Evolutionary conservation across 2,113 vertebrate species (phyloP).

Genomic region (Uria lomvia): DNA sequence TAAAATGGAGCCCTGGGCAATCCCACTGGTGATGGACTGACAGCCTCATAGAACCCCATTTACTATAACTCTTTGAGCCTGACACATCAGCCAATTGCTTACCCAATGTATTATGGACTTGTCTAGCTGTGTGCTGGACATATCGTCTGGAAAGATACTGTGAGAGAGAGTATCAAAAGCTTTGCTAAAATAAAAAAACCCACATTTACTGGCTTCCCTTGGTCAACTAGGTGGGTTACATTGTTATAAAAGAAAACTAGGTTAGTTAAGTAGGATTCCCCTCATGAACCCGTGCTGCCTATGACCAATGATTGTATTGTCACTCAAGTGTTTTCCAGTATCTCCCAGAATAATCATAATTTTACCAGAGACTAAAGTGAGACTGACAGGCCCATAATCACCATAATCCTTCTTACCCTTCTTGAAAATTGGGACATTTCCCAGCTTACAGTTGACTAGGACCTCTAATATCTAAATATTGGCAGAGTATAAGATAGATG

Average conservation of each 20-base stretch:
- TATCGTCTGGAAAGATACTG: background rate
- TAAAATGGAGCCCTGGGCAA: background rate
- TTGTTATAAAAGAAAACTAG: background rate
- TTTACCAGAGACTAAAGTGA: background rate
- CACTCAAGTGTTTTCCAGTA: background rate
- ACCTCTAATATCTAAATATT: background rate
- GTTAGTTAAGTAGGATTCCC: background rate
- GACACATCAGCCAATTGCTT: background rate
- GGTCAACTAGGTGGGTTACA: background rate
- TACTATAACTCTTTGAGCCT: background rate
- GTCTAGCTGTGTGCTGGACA: background rate
- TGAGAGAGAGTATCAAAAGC: background rate
- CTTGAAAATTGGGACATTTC: background rate
- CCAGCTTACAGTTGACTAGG: background rate
- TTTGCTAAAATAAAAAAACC: background rate
- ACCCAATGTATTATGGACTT: background rate
- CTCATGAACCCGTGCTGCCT: background rate
- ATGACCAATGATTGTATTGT: background rate
- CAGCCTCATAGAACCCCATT: background rate
- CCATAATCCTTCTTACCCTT: background rate
- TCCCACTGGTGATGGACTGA: background rate
- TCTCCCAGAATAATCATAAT: background rate
- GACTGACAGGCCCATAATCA: background rate
- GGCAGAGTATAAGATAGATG: background rate
- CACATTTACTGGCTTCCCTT: background rate